Evolutionary conservation across 2,888 invertebrate species (phyloP).

Genomic region (Pterostichus madidus): DNA sequence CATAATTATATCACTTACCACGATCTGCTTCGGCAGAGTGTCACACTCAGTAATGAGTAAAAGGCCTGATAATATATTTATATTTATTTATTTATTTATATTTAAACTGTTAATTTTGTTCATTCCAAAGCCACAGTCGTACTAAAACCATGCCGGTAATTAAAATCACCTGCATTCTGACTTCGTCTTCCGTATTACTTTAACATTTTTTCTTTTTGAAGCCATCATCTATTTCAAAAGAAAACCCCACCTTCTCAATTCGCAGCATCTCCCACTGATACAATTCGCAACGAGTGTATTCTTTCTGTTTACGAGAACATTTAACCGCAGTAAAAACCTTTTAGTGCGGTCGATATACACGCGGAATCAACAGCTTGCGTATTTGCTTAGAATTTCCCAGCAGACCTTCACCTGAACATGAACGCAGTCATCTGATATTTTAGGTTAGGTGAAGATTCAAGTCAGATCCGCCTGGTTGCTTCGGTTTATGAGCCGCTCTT

Average conservation of each 20-base stretch:
- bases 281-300: slow-evolving; percentile 54
- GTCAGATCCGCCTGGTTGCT: neutral
- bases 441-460: slow-evolving; percentile 34
- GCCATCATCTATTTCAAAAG: too few relatives aligned
- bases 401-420: slow-evolving; percentile 31
- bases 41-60: too few relatives aligned
- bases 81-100: too few relatives aligned
- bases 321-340: slow-evolving; percentile 57
- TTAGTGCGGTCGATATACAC: slow-evolving; percentile 57
- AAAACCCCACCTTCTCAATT: neutral
- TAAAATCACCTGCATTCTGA: too few relatives aligned
- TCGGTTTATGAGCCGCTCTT: slow-evolving; percentile 36
- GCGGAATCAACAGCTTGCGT: slow-evolving; percentile 58
- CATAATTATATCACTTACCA: too few relatives aligned
- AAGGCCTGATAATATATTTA: too few relatives aligned
- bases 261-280: slow-evolving; percentile 2
- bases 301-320: slow-evolving; percentile 60
- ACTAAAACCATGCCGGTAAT: too few relatives aligned
- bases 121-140: too few relatives aligned
- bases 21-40: too few relatives aligned
- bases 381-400: slow-evolving; percentile 61
- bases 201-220: too few relatives aligned
- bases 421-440: slow-evolving; percentile 30
- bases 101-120: too few relatives aligned
- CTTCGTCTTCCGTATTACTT: too few relatives aligned